phyloP scores from a whole-genome alignment of 2,888 invertebrate genomes.

The Plebejus anna region DNA sequence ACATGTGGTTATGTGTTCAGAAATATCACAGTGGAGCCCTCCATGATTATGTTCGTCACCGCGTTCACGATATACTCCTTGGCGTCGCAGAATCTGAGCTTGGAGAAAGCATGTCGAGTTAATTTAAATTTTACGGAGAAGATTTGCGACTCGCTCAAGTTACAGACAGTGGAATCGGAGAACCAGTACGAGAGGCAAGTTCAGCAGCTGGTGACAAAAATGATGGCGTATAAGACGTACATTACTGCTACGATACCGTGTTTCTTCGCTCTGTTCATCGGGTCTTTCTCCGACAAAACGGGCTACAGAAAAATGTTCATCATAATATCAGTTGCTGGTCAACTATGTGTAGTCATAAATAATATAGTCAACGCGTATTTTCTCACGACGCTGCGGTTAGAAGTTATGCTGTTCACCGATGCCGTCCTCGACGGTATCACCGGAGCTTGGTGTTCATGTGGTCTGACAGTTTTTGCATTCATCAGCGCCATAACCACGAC shows the following conservation, averaged over 20 bases:
- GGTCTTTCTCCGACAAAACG: slow-evolving; percentile 85
- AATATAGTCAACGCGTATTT: slow-evolving; percentile 87
- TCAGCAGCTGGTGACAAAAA: slow-evolving; percentile 84
- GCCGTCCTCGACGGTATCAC: slow-evolving; percentile 87
- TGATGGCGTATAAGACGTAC: slow-evolving; percentile 89
- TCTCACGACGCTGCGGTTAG: slow-evolving; percentile 86
- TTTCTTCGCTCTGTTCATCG: slow-evolving; percentile 87
- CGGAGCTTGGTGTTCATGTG: slow-evolving; percentile 90
- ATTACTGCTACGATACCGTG: slow-evolving; percentile 89
- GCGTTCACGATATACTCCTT: slow-evolving; percentile 75
- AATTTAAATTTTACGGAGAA: slow-evolving; percentile 85
- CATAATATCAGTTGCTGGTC: slow-evolving; percentile 85
- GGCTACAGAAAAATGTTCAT: slow-evolving; percentile 87
- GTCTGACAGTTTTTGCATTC: slow-evolving; percentile 90
- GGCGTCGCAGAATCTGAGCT: slow-evolving; percentile 88
- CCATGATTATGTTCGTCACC: slow-evolving; percentile 52
- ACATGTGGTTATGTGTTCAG: slow-evolving; percentile 41
- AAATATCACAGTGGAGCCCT: slow-evolving; percentile 62
- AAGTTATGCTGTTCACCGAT: slow-evolving; percentile 85
- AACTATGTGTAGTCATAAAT: slow-evolving; percentile 84
- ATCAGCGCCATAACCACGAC: slow-evolving; percentile 89
- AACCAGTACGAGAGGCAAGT: slow-evolving; percentile 78
- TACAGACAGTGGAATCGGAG: slow-evolving; percentile 79
- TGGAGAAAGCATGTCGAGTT: slow-evolving; percentile 91
- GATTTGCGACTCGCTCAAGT: slow-evolving; percentile 85